A percentile compares a stretch with the other conserved stretches of the same genome.
Conservation (phyloP, 2,888 invertebrate species). For the Ligdia adustata region DNA sequence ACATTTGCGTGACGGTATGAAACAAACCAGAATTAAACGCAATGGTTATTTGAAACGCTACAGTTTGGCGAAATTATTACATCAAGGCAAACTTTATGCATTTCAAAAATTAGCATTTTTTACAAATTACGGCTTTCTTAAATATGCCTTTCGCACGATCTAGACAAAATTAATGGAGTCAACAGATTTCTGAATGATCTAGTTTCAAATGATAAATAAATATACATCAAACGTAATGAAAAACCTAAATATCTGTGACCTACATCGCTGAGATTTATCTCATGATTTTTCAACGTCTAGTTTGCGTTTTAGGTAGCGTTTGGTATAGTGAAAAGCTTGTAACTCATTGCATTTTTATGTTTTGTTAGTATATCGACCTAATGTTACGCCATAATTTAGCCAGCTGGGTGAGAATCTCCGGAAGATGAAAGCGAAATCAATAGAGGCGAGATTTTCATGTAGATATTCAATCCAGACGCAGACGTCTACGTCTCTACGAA, state of each 20-base stretch:
- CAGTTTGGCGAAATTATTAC: conserved; percentile 9
- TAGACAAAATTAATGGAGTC: conserved; percentile 7
- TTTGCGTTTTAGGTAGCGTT: neutral
- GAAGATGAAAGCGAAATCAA: conserved; percentile 25
- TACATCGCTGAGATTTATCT: conserved; percentile 27
- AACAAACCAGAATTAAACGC: conserved; percentile 25
- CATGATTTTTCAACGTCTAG: conserved; percentile 18
- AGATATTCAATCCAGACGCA: conserved; percentile 29
- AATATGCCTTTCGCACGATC: neutral
- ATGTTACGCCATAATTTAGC: neutral
- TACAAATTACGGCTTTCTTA: neutral
- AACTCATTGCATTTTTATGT: neutral
- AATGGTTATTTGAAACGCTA: conserved; percentile 10
- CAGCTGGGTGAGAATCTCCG: neutral
- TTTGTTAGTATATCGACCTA: neutral
- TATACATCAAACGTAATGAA: conserved; percentile 22
- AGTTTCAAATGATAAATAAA: conserved; percentile 12
- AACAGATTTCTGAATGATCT: conserved; percentile 5
- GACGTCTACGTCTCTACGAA: conserved; percentile 11
- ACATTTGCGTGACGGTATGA: conserved; percentile 31
- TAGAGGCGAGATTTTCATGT: conserved; percentile 17
- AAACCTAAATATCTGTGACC: conserved; percentile 34
- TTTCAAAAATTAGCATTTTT: neutral
- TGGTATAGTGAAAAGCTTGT: neutral
- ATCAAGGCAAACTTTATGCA: neutral